Percentiles rank a stretch among this genome's conserved stretches.
Conservation (phyloP, 2,113 vertebrate genomes). For the Actenoides hombroni region DNA sequence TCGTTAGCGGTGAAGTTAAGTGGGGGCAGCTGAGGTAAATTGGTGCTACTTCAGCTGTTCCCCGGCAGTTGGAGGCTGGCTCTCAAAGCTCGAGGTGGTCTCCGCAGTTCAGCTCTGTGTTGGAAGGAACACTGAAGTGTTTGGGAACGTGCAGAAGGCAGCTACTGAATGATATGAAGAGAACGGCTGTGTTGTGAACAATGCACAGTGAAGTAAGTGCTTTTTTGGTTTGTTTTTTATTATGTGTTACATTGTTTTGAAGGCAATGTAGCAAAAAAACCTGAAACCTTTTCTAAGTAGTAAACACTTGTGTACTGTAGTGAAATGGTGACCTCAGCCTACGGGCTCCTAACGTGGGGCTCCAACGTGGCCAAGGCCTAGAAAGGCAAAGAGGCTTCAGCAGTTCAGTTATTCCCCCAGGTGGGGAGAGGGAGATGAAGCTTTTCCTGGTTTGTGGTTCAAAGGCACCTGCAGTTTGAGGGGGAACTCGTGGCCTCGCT, state of each 20-base stretch:
- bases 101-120: fast-evolving
- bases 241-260: background rate
- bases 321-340: background rate
- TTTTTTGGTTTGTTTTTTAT: background rate
- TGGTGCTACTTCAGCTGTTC: fast-evolving
- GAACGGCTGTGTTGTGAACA: background rate
- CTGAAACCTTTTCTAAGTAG: background rate
- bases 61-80: fast-evolving
- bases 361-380: background rate
- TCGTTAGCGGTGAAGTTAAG: fast-evolving
- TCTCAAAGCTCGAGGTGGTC: fast-evolving
- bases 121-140: background rate
- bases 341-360: background rate
- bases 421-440: background rate
- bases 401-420: background rate
- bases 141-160: background rate
- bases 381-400: background rate
- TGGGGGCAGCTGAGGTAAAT: background rate
- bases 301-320: background rate
- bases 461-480: background rate
- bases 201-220: background rate
- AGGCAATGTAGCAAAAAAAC: slow-evolving; percentile 31
- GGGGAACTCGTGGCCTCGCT: background rate
- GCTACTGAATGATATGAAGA: background rate
- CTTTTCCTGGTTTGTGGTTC: background rate